Conservation (phyloP, 2,888 invertebrate species). For the Drosophila demipolita region DNA sequence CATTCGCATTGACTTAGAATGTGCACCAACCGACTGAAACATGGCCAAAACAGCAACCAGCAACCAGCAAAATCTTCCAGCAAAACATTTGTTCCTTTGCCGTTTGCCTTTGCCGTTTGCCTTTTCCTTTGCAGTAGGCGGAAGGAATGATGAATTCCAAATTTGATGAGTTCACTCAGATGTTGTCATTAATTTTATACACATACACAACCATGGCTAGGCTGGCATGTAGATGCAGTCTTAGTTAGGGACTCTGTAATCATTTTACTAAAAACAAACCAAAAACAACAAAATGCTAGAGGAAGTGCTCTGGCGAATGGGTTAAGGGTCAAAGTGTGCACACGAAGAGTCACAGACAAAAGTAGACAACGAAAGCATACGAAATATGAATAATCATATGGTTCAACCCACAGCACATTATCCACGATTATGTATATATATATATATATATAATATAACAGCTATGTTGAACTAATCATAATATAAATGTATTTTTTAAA, state of each 20-base stretch:
- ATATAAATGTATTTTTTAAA: neutral
- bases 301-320: constrained; percentile 13
- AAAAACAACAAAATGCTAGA: constrained; percentile 5
- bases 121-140: constrained; percentile 70
- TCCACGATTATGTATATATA: neutral
- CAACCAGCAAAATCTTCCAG: neutral
- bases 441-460: neutral
- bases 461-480: neutral
- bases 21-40: constrained; percentile 63
- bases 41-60: constrained; percentile 20
- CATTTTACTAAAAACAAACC: constrained; percentile 26
- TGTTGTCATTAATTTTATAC: constrained; percentile 80
- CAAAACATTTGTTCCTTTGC: constrained; percentile 10
- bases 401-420: neutral
- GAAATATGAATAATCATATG: constrained; percentile 19
- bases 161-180: constrained; percentile 82
- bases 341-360: constrained; percentile 33
- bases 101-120: constrained; percentile 9
- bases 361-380: constrained; percentile 4
- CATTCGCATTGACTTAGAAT: constrained; percentile 80
- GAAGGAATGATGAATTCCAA: constrained; percentile 80
- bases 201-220: constrained; percentile 36
- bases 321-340: constrained; percentile 67
- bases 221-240: constrained; percentile 5
- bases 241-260: constrained; percentile 28